These are phyloP conservation scores for Lasiommata megera DNA, from an alignment of 2,888 invertebrate genomes.

Conservation along the genomic window DNA sequence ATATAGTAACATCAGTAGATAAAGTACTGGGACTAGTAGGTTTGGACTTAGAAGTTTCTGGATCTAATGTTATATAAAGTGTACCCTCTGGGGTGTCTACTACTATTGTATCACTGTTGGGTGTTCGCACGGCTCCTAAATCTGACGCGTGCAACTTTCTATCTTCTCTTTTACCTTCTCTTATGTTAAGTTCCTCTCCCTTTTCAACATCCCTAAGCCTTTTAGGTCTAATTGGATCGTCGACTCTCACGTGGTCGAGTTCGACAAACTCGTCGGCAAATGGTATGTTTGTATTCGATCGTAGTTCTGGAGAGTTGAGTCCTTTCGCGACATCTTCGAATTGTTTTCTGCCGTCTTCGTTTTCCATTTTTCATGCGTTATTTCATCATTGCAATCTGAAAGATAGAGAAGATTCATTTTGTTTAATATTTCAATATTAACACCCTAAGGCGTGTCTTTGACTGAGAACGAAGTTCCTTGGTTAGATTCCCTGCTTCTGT, in stretches of 20 bases:
- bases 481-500: too few species aligned
- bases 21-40: conserved; percentile 47
- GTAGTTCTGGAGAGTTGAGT: conserved; percentile 64
- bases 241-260: conserved; percentile 44
- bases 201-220: conserved; percentile 45
- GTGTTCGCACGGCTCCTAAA: conserved; percentile 61
- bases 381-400: conserved; percentile 61
- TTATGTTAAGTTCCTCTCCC: conserved; percentile 36
- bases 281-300: conserved; percentile 40
- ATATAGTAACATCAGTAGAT: conserved; percentile 47
- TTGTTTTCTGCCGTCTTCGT: conserved; percentile 36
- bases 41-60: conserved; percentile 50
- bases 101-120: conserved; percentile 70
- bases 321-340: conserved; percentile 54
- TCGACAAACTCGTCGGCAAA: conserved; percentile 59
- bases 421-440: background rate
- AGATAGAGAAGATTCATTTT: conserved; percentile 31
- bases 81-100: conserved; percentile 74
- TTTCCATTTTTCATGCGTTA: conserved; percentile 50
- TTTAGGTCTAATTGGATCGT: conserved; percentile 49
- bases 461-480: too few species aligned
- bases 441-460: too few species aligned
- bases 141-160: conserved; percentile 58
- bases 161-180: conserved; percentile 32
- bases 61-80: conserved; percentile 69